Evolutionary conservation across 2,113 vertebrate genomes (phyloP).

Genomic region (Ammodytes dubius): DNA sequence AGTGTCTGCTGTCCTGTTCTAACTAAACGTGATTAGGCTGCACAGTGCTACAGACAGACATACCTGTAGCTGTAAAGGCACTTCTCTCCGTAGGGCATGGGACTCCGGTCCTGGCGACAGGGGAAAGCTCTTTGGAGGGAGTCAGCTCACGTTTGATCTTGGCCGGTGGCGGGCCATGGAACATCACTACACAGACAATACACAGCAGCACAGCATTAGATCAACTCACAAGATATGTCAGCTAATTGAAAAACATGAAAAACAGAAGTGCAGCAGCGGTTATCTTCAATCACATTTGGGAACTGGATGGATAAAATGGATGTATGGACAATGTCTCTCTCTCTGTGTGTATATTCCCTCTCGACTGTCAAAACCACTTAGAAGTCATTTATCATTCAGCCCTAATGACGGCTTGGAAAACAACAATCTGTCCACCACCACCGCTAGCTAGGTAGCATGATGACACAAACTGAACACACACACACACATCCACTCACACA

Average conservation of each 20-base stretch:
- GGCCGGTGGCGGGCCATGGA: constrained; percentile 92
- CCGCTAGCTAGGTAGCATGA: constrained; percentile 48
- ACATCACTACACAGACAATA: constrained; percentile 88
- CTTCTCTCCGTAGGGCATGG: constrained; percentile 95
- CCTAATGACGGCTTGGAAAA: constrained; percentile 71
- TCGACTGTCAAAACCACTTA: constrained; percentile 74
- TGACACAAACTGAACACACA: constrained; percentile 50
- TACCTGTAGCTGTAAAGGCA: constrained; percentile 99
- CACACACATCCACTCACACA: constrained; percentile 50
- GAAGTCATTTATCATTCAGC: constrained; percentile 69
- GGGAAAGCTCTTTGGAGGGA: constrained; percentile 90
- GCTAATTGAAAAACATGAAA: constrained; percentile 61
- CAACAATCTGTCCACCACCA: constrained; percentile 48
- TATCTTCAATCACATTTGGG: constrained; percentile 70
- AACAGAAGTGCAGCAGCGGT: constrained; percentile 70
- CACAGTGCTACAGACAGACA: neutral
- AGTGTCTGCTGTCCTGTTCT: too few relatives aligned
- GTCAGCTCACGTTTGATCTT: constrained; percentile 97
- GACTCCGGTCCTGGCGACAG: constrained; percentile 92
- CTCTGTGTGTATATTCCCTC: constrained; percentile 51
- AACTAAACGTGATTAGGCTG: too few relatives aligned
- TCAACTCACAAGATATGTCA: constrained; percentile 60
- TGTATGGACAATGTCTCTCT: constrained; percentile 49
- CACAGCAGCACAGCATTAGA: constrained; percentile 48
- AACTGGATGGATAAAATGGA: constrained; percentile 64